A percentile compares a stretch with the other conserved stretches of the same genome.
phyloP scores from a whole-genome alignment of 2,113 vertebrate genomes.

The Neomonachus schauinslandi region DNA sequence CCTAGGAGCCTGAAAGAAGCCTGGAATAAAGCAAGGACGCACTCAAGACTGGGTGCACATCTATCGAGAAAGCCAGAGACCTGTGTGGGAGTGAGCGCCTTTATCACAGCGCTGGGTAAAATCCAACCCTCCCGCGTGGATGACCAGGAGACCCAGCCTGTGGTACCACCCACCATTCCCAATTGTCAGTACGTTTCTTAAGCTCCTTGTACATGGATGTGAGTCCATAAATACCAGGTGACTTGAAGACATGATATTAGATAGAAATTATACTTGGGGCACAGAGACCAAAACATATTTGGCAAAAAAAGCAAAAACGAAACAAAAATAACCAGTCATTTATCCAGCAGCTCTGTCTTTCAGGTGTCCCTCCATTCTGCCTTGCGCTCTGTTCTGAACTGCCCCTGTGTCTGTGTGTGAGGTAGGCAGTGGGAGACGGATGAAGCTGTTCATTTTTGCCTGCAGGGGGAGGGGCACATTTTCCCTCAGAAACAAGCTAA shows the following conservation, averaged over 20 bases:
- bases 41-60: neutral
- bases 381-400: neutral
- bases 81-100: neutral
- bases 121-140: neutral
- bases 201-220: conserved; percentile 25
- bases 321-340: neutral
- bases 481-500: neutral
- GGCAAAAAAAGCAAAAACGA: neutral
- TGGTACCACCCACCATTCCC: neutral
- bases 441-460: neutral
- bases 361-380: neutral
- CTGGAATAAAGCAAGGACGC: neutral
- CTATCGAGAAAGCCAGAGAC: neutral
- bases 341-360: neutral
- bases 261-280: neutral
- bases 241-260: conserved; percentile 54
- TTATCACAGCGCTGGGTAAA: neutral
- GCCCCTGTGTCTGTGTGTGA: neutral
- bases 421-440: neutral
- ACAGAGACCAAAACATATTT: neutral
- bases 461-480: neutral
- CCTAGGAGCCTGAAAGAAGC: neutral
- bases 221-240: conserved; percentile 44
- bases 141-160: neutral
- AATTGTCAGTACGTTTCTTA: conserved; percentile 19